Percentiles rank a stretch among this genome's conserved stretches.
Evolutionary conservation across 2,888 invertebrate genomes (phyloP).

Genomic region (Anthoptus insignis): DNA sequence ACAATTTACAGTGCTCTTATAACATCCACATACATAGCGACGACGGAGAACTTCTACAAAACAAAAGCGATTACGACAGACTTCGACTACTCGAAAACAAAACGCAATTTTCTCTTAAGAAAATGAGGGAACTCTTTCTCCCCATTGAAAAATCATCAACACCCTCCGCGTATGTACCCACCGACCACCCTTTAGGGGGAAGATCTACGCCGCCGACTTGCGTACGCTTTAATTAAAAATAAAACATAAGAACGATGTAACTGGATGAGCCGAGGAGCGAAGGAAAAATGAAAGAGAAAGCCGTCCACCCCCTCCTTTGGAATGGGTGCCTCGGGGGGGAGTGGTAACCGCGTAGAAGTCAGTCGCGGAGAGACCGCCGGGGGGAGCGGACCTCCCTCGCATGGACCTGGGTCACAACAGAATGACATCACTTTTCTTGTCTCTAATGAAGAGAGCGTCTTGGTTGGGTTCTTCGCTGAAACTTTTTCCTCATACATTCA

Average conservation of each 20-base stretch:
- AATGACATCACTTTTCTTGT: conserved; percentile 86
- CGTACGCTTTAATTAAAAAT: conserved; percentile 88
- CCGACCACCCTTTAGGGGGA: conserved; percentile 65
- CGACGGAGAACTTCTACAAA: conserved; percentile 75
- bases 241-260: conserved; percentile 88
- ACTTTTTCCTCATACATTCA: conserved; percentile 9
- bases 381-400: conserved; percentile 76
- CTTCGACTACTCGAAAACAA: conserved; percentile 87
- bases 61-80: conserved; percentile 87
- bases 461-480: conserved; percentile 65
- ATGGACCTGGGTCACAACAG: conserved; percentile 82
- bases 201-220: conserved; percentile 86
- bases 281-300: conserved; percentile 88
- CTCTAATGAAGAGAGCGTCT: conserved; percentile 86
- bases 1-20: conserved; percentile 74
- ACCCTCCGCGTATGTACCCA: conserved; percentile 83
- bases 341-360: conserved; percentile 75
- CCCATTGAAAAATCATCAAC: conserved; percentile 87
- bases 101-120: conserved; percentile 88
- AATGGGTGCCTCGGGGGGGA: conserved; percentile 58
- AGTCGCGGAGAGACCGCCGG: conserved; percentile 78
- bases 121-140: conserved; percentile 87
- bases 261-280: conserved; percentile 87
- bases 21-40: conserved; percentile 74
- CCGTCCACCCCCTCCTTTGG: conserved; percentile 74